Conservation (phyloP, 2,113 vertebrate species). For the Meles meles region DNA sequence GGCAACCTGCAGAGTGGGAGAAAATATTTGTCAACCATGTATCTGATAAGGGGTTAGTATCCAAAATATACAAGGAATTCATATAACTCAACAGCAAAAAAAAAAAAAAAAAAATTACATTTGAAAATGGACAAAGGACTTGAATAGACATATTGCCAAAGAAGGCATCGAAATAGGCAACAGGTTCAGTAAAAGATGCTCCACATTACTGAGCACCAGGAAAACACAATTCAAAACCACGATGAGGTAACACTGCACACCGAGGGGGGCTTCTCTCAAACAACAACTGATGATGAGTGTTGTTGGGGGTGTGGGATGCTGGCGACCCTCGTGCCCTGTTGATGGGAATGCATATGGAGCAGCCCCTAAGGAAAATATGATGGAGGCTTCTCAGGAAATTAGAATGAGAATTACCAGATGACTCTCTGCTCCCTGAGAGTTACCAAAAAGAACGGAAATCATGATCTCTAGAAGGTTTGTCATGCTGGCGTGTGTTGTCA, state of each 20-base stretch:
- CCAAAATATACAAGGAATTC: neutral
- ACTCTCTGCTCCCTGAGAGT: neutral
- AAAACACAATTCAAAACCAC: neutral
- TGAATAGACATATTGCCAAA: neutral
- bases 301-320: fast-evolving
- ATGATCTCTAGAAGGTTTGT: too few species aligned
- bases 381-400: neutral
- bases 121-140: neutral
- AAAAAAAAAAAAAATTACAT: neutral
- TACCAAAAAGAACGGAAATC: neutral
- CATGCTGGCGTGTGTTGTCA: neutral
- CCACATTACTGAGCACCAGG: neutral
- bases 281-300: too few species aligned
- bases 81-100: neutral
- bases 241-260: fast-evolving
- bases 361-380: neutral
- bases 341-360: neutral
- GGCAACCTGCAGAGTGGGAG: fast-evolving
- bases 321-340: neutral
- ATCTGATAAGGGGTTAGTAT: neutral
- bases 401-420: neutral
- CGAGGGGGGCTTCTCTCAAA: too few species aligned
- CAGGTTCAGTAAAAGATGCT: neutral
- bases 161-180: neutral
- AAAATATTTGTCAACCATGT: neutral